Conservation (phyloP, 2,113 vertebrate genomes). For the Alethe castanea region DNA sequence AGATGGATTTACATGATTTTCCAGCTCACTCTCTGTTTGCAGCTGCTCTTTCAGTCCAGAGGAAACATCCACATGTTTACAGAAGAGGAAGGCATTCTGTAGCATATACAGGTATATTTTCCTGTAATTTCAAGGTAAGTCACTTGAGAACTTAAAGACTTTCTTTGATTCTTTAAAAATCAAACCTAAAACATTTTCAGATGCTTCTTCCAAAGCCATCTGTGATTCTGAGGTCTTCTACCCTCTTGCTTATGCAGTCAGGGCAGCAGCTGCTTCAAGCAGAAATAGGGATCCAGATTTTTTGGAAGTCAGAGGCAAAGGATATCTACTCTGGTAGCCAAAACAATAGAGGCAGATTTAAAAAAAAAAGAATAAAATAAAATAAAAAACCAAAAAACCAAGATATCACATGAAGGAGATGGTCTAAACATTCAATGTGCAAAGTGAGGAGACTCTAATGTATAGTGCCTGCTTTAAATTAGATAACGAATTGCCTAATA, state of each 20-base stretch:
- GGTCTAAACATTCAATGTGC: background rate
- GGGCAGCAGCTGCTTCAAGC: background rate
- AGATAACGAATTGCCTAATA: slow-evolving; percentile 19
- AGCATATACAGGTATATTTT: background rate
- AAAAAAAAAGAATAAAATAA: background rate
- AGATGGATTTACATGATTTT: background rate
- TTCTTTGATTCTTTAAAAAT: background rate
- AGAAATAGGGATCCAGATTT: background rate
- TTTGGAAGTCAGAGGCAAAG: background rate
- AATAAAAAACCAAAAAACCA: background rate
- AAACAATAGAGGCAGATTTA: background rate
- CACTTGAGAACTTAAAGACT: background rate
- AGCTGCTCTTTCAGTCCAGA: background rate
- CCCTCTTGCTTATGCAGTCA: background rate
- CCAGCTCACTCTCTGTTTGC: background rate
- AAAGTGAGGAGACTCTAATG: background rate
- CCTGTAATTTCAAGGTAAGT: background rate
- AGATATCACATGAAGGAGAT: background rate
- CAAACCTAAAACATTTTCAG: background rate
- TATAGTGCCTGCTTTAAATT: background rate
- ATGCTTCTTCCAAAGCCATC: background rate
- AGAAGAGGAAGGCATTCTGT: background rate
- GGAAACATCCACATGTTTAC: background rate
- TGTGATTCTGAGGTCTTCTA: background rate
- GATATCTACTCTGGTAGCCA: background rate